phyloP scores from a whole-genome alignment of 2,888 invertebrate species.

The Clivina fossor region DNA sequence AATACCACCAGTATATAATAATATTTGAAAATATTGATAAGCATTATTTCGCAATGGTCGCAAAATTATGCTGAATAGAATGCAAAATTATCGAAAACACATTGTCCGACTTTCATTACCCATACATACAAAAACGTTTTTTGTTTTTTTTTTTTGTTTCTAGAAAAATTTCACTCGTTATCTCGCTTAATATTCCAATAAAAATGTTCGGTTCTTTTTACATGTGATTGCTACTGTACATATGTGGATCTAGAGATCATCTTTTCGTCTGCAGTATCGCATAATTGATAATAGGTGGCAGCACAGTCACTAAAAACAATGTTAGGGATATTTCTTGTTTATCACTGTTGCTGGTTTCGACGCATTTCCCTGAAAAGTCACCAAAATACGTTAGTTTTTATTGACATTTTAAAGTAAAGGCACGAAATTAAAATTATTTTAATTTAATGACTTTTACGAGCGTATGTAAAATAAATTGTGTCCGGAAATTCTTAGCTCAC shows the following conservation, averaged over 20 bases:
- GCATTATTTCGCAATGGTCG: neutral
- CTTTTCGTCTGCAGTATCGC: conserved; percentile 36
- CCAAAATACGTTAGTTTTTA: too few relatives aligned
- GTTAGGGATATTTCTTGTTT: conserved; percentile 36
- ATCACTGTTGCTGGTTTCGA: conserved; percentile 53
- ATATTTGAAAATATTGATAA: neutral
- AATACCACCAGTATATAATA: neutral
- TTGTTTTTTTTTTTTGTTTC: conserved; percentile 2
- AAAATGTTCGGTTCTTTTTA: conserved; percentile 6
- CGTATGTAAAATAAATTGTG: too few relatives aligned
- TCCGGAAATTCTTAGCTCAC: too few relatives aligned
- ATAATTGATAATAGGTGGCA: conserved; percentile 36
- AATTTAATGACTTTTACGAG: too few relatives aligned
- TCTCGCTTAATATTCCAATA: neutral
- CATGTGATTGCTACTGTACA: conserved; percentile 7
- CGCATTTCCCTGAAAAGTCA: conserved; percentile 66
- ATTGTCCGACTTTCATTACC: too few relatives aligned
- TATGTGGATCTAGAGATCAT: conserved; percentile 31
- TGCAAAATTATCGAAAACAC: neutral
- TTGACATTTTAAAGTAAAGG: too few relatives aligned
- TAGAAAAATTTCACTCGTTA: neutral
- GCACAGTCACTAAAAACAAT: conserved; percentile 35
- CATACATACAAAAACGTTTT: too few relatives aligned
- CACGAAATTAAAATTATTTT: too few relatives aligned
- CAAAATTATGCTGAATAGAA: neutral